Conservation (phyloP, 2,888 invertebrate species). For the Pseudococcus jackbeardsleyi region DNA sequence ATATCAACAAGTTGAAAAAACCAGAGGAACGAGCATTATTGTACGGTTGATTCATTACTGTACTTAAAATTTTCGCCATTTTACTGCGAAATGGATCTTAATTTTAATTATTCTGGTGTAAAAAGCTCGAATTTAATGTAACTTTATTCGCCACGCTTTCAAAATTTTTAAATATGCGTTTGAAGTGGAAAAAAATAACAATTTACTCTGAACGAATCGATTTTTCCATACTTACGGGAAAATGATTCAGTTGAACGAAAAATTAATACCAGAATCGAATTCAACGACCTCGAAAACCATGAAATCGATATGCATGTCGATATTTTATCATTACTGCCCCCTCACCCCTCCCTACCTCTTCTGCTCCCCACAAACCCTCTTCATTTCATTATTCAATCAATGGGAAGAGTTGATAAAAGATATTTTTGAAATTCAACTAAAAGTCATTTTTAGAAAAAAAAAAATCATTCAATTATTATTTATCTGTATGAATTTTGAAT, state of each 20-base stretch:
- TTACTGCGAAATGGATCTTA: background rate
- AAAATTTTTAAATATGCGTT: background rate
- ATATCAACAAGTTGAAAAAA: background rate
- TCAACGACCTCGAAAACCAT: conserved; percentile 12
- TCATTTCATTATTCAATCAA: background rate
- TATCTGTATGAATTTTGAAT: too few relatives aligned
- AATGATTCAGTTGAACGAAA: background rate
- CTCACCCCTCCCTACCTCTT: background rate
- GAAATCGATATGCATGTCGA: background rate
- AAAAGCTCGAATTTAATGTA: background rate
- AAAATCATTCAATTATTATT: too few relatives aligned
- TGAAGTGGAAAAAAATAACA: background rate
- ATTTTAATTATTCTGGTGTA: background rate
- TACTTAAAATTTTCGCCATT: background rate
- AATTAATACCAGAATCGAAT: background rate
- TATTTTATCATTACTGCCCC: conserved; percentile 16
- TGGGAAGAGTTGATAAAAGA: background rate
- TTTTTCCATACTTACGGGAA: background rate
- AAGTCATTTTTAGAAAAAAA: too few relatives aligned
- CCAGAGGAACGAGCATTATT: background rate
- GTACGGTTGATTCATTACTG: background rate
- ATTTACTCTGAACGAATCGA: background rate
- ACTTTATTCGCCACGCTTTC: background rate
- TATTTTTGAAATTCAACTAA: too few relatives aligned
- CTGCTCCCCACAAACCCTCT: background rate